Evolutionary conservation across 2,797 vertebrate species (phyloP).

Genomic region (Sternarchorhynchus goeldii): DNA sequence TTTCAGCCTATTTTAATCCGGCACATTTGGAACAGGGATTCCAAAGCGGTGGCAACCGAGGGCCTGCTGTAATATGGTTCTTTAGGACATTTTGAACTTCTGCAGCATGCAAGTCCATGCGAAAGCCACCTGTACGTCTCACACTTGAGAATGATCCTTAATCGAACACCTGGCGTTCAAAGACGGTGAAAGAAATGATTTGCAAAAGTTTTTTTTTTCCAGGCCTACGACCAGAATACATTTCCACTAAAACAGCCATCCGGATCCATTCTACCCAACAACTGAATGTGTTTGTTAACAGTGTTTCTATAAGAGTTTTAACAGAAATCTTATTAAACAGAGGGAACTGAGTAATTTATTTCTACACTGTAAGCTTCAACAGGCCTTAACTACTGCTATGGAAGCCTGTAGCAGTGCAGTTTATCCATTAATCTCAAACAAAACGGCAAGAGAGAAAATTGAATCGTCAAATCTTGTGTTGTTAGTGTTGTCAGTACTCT

Average conservation of each 20-base stretch:
- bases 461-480: constrained; percentile 76
- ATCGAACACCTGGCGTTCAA: neutral
- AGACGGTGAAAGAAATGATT: neutral
- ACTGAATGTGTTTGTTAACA: constrained; percentile 32
- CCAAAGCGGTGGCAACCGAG: neutral
- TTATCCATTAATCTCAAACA: constrained; percentile 45
- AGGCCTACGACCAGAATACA: neutral
- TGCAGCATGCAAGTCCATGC: neutral
- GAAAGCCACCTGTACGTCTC: neutral
- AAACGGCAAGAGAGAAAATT: constrained; percentile 65
- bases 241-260: neutral
- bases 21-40: neutral
- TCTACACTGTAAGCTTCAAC: constrained; percentile 75
- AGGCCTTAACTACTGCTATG: constrained; percentile 70
- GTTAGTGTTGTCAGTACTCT: constrained; percentile 83
- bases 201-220: constrained; percentile 9
- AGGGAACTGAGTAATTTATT: constrained; percentile 59
- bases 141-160: neutral
- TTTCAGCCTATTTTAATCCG: neutral
- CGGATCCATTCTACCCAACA: neutral
- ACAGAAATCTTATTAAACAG: constrained; percentile 19
- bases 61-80: neutral
- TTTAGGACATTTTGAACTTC: neutral
- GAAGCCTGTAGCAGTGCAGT: constrained; percentile 66
- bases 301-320: constrained; percentile 38